A percentile compares a stretch with the other conserved stretches of the same genome.
These are phyloP conservation scores for Arnoldichthys spilopterus DNA, from an alignment of 2,797 vertebrate species.

Conservation along the genomic window DNA sequence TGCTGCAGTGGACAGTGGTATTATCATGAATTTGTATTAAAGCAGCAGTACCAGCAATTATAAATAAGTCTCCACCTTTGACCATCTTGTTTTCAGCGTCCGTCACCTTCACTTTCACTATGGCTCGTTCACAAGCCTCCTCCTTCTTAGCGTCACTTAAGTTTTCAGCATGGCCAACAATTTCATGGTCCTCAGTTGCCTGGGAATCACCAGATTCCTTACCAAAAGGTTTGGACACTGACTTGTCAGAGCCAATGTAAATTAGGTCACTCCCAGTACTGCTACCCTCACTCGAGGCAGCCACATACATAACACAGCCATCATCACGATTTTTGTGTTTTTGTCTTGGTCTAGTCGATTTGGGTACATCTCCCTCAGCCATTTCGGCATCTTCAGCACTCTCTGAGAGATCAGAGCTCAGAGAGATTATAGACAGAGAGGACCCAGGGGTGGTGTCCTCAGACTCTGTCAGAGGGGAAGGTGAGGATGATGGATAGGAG, in stretches of 20 bases:
- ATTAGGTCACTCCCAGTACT: slow-evolving; percentile 33
- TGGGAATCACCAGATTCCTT: neutral
- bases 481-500: neutral
- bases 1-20: slow-evolving; percentile 15
- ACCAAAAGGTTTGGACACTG: neutral
- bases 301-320: neutral
- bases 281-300: slow-evolving; percentile 22
- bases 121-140: neutral
- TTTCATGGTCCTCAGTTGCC: neutral
- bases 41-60: slow-evolving; percentile 41
- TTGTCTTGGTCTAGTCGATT: neutral
- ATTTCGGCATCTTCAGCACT: slow-evolving; percentile 37
- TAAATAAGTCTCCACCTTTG: slow-evolving; percentile 7
- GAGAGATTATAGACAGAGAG: slow-evolving; percentile 36
- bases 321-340: neutral
- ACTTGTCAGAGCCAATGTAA: neutral
- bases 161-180: neutral
- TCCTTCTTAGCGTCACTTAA: slow-evolving; percentile 12
- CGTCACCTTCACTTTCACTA: neutral
- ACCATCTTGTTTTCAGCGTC: slow-evolving; percentile 6
- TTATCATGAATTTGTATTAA: neutral
- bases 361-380: neutral
- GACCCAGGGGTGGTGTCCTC: slow-evolving; percentile 7
- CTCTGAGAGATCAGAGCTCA: slow-evolving; percentile 49
- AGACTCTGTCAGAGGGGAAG: slow-evolving; percentile 17